Conservation (phyloP, 2,888 invertebrate species). For the Adelognathus sp. region DNA sequence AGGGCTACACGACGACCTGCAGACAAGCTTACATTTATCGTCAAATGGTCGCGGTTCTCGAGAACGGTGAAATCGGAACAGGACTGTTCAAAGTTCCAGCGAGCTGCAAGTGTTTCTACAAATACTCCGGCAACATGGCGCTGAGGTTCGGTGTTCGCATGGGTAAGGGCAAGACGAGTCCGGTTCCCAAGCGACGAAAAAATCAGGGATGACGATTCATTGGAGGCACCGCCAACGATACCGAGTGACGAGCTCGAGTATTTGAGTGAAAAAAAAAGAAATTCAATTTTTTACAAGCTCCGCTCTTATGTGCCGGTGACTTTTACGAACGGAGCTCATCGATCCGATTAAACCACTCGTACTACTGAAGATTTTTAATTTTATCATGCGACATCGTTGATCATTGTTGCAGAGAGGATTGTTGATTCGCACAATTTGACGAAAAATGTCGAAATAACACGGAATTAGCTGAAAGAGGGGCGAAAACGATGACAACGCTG, state of each 20-base stretch:
- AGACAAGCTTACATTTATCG: slow-evolving; percentile 84
- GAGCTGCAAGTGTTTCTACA: slow-evolving; percentile 87
- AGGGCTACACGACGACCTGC: slow-evolving; percentile 82
- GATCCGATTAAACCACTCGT: background rate
- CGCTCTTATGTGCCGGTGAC: background rate
- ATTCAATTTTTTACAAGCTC: background rate
- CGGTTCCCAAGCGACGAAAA: background rate
- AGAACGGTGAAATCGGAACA: slow-evolving; percentile 80
- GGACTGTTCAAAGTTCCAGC: slow-evolving; percentile 86
- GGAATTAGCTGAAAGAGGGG: background rate
- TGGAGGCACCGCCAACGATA: background rate
- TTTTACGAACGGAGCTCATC: background rate
- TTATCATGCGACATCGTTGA: background rate
- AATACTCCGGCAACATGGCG: slow-evolving; percentile 63
- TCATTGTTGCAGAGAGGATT: background rate
- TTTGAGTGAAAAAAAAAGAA: background rate
- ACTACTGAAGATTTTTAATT: background rate
- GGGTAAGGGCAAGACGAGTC: background rate
- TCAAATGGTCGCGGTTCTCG: slow-evolving; percentile 82
- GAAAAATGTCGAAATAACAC: background rate
- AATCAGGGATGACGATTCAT: slow-evolving; percentile 3
- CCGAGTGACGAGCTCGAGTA: background rate
- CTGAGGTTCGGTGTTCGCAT: slow-evolving; percentile 59
- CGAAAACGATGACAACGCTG: background rate
- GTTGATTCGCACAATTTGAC: background rate